phyloP scores from a whole-genome alignment of 2,113 vertebrate genomes.

The Leucopternis melanops region DNA sequence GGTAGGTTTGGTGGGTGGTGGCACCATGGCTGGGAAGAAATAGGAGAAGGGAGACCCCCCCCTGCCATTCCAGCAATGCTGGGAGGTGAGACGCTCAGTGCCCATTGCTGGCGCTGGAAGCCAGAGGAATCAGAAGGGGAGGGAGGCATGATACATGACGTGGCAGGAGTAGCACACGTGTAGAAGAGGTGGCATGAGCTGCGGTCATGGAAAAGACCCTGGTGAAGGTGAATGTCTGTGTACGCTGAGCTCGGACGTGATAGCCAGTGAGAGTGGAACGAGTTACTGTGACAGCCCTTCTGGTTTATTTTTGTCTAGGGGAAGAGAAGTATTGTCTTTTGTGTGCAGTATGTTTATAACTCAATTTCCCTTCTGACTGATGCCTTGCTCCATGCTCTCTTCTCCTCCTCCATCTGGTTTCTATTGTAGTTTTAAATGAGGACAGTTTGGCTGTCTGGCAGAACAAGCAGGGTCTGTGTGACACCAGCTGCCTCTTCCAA shows the following conservation, averaged over 20 bases:
- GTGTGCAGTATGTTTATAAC: conserved; percentile 49
- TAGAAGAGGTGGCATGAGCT: background rate
- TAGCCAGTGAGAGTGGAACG: background rate
- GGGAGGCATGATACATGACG: rapidly evolving
- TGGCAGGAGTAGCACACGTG: rapidly evolving
- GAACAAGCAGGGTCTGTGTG: conserved; percentile 44
- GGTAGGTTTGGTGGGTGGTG: background rate
- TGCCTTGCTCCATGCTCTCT: background rate
- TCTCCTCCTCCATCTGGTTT: conserved; percentile 68
- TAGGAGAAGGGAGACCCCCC: background rate
- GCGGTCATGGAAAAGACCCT: background rate
- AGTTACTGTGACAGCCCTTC: background rate
- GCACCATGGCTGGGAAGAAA: background rate
- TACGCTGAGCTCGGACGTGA: background rate
- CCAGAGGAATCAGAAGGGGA: background rate
- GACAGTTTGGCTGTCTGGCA: conserved; percentile 58
- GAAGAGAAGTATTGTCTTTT: conserved; percentile 57
- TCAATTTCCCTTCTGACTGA: conserved; percentile 49
- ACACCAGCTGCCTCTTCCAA: conserved; percentile 61
- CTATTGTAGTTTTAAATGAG: conserved; percentile 64
- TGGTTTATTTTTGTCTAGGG: conserved; percentile 50
- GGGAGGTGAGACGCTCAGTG: rapidly evolving
- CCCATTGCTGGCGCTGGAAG: background rate
- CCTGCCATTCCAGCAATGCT: background rate
- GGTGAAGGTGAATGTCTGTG: background rate